These are phyloP conservation scores for Zonitis immaculata DNA, from an alignment of 2,888 invertebrate genomes.

Conservation along the genomic window DNA sequence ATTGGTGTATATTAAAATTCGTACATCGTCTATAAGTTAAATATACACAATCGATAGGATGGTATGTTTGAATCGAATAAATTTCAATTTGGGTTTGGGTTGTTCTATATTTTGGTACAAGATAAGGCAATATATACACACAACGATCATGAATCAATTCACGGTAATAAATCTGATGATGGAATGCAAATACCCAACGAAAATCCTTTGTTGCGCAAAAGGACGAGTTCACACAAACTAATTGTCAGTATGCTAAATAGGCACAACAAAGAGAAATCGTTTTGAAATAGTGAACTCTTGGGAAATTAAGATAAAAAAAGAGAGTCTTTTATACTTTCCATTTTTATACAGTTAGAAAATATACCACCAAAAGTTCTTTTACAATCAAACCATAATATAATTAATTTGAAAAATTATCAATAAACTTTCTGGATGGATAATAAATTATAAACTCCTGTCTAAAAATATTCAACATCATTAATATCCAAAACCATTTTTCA, in stretches of 20 bases:
- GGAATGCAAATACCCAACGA: conserved; percentile 1
- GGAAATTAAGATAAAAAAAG: no score
- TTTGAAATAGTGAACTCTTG: not conserved
- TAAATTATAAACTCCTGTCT: conserved; percentile 17
- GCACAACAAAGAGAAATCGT: not conserved
- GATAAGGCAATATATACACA: not conserved
- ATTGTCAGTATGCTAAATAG: conserved; percentile 1
- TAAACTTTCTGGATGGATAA: not conserved
- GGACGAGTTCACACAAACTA: conserved; percentile 2
- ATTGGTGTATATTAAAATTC: not conserved
- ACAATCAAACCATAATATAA: not conserved
- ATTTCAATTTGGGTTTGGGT: not conserved
- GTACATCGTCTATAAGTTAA: not conserved
- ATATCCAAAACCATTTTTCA: conserved; percentile 23
- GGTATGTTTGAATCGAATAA: not conserved
- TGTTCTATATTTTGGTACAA: no score
- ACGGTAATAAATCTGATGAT: conserved; percentile 4
- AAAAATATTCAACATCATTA: conserved; percentile 23
- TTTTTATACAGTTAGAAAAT: no score
- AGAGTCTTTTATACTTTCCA: no score
- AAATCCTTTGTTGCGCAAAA: not conserved
- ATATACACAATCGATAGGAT: not conserved
- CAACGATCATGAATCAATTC: conserved; percentile 3
- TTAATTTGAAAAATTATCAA: not conserved
- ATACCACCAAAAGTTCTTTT: no score